A percentile compares a stretch with the other conserved stretches of the same genome.
phyloP scores from a whole-genome alignment of 1,140 invertebrate genomes.

The Aphelenchoides fujianensis region DNA sequence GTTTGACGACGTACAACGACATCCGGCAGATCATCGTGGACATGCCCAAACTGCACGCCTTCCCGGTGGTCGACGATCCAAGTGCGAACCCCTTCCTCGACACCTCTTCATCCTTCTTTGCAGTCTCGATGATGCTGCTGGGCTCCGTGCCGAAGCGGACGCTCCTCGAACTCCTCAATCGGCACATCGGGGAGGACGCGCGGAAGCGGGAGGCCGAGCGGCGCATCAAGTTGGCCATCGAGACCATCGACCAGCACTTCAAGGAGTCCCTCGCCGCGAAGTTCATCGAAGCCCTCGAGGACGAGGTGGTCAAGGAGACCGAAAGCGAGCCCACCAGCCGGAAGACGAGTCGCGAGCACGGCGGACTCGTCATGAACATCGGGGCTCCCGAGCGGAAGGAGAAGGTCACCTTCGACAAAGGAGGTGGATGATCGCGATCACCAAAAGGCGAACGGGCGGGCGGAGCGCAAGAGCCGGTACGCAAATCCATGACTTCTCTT shows the following conservation, averaged over 20 bases:
- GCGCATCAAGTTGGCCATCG: slow-evolving; percentile 53
- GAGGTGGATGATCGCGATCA: background rate
- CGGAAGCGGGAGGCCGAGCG: slow-evolving; percentile 54
- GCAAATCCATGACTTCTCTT: background rate
- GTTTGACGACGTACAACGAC: slow-evolving; percentile 53
- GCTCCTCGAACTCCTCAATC: slow-evolving; percentile 49
- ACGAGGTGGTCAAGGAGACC: slow-evolving; percentile 17
- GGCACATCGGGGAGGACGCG: slow-evolving; percentile 57
- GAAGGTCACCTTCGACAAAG: slow-evolving; percentile 2
- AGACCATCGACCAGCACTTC: slow-evolving; percentile 61
- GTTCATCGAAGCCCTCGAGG: slow-evolving; percentile 24
- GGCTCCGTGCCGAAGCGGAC: slow-evolving; percentile 54
- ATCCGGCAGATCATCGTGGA: slow-evolving; percentile 54
- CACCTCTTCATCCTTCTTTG: slow-evolving; percentile 29
- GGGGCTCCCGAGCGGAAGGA: background rate
- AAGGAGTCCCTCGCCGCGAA: slow-evolving; percentile 30
- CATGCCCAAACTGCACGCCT: slow-evolving; percentile 49
- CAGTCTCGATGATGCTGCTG: slow-evolving; percentile 58
- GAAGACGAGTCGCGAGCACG: background rate
- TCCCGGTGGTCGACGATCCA: slow-evolving; percentile 57
- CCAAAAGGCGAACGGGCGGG: background rate
- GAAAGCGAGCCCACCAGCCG: background rate
- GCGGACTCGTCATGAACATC: background rate
- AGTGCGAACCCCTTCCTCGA: slow-evolving; percentile 25
- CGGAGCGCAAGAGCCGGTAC: background rate